Evolutionary conservation across 2,113 vertebrate genomes (phyloP).

Genomic region (Apus apus): DNA sequence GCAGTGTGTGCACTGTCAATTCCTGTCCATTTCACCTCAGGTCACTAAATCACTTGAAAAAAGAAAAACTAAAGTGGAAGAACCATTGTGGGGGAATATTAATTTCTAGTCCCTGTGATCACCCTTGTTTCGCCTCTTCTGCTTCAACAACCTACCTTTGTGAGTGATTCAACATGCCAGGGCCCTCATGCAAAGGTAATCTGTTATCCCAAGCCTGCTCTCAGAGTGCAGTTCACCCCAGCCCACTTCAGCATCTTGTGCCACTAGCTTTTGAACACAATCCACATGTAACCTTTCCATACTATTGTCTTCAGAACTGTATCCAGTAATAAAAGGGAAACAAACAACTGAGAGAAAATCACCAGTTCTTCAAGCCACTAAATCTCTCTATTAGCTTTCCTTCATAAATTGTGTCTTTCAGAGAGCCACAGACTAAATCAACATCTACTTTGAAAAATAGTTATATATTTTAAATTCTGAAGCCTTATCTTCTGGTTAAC

Average conservation of each 20-base stretch:
- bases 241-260: background rate
- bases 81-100: background rate
- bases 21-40: slow-evolving; percentile 49
- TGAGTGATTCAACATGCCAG: background rate
- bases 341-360: slow-evolving; percentile 15
- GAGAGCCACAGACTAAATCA: background rate
- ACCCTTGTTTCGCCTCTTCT: slow-evolving; percentile 35
- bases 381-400: background rate
- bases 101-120: slow-evolving; percentile 14
- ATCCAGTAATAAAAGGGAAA: background rate
- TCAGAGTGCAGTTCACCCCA: slow-evolving; percentile 18
- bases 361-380: slow-evolving; percentile 18
- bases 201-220: slow-evolving; percentile 11
- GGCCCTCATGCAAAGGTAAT: background rate
- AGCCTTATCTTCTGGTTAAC: background rate
- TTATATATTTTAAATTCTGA: slow-evolving; percentile 1
- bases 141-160: slow-evolving; percentile 29
- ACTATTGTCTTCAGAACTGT: background rate
- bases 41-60: slow-evolving; percentile 51
- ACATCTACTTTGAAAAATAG: background rate
- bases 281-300: slow-evolving; percentile 4
- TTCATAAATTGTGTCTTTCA: background rate
- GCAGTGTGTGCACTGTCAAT: slow-evolving; percentile 19
- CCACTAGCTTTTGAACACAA: slow-evolving; percentile 29
- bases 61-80: background rate